A percentile compares a stretch with the other conserved stretches of the same genome.
These are phyloP conservation scores for Argyresthia goedartella DNA, from an alignment of 2,888 invertebrate genomes.

Conservation along the genomic window DNA sequence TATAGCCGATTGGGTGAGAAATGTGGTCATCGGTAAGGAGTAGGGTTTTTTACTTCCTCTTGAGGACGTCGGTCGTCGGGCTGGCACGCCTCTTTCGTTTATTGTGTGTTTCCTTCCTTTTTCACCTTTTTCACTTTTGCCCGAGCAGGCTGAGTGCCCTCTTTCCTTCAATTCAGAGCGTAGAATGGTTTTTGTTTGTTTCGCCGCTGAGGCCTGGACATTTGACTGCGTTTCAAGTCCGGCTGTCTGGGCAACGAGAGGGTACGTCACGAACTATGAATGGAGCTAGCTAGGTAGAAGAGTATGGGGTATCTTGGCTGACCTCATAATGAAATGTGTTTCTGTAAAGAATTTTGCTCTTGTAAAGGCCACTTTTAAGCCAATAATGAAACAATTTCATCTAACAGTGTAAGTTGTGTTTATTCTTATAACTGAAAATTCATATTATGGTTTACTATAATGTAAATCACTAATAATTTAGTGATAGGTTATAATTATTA, in stretches of 20 bases:
- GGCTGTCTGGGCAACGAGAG: background rate
- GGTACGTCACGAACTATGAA: too few species aligned
- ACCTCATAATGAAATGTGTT: too few species aligned
- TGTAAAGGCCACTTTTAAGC: too few species aligned
- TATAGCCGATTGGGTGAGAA: background rate
- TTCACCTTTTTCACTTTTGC: conserved; percentile 43
- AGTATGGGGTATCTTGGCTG: too few species aligned
- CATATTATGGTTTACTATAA: too few species aligned
- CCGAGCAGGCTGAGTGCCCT: conserved; percentile 38
- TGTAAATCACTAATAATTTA: too few species aligned
- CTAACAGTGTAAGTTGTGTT: too few species aligned
- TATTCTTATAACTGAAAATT: too few species aligned
- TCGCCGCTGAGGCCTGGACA: conserved; percentile 39
- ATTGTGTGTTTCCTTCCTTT: conserved; percentile 36
- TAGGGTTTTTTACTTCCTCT: conserved; percentile 28
- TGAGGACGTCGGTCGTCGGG: conserved; percentile 28
- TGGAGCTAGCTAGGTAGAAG: too few species aligned
- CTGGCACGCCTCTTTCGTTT: conserved; percentile 38
- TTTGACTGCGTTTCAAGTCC: conserved; percentile 39
- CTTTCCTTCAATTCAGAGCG: conserved; percentile 30
- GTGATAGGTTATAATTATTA: too few species aligned
- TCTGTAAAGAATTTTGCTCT: too few species aligned
- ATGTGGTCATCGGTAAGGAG: conserved; percentile 25
- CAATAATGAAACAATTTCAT: too few species aligned
- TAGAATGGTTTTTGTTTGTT: conserved; percentile 40